Conservation (phyloP, 2,888 invertebrate species). For the Parnassius smintheus region DNA sequence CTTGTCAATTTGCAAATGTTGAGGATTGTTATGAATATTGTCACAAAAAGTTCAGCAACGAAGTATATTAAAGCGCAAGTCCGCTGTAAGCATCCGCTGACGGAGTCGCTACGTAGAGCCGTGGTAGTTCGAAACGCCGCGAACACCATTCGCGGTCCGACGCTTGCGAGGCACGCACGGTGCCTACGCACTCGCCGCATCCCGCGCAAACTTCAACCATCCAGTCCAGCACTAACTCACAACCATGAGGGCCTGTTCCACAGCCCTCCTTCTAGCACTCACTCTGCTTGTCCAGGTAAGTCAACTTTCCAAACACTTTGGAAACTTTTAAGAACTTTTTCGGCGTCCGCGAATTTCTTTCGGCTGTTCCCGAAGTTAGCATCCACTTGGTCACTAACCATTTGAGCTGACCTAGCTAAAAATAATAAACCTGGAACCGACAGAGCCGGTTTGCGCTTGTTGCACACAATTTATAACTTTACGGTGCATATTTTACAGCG, state of each 20-base stretch:
- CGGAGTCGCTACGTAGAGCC: conserved; percentile 3
- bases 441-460: conserved; percentile 32
- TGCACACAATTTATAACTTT: conserved; percentile 26
- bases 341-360: conserved; percentile 28
- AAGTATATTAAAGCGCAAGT: conserved; percentile 21
- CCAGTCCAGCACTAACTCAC: conserved; percentile 38
- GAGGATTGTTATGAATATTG: neutral
- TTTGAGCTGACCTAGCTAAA: conserved; percentile 29
- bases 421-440: conserved; percentile 30
- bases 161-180: conserved; percentile 64
- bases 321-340: conserved; percentile 29
- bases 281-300: conserved; percentile 43
- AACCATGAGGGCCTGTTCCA: conserved; percentile 58
- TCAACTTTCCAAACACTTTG: conserved; percentile 26
- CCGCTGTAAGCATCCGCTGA: conserved; percentile 8
- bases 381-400: conserved; percentile 16
- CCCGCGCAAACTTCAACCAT: conserved; percentile 54
- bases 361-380: conserved; percentile 18
- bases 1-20: too few relatives aligned
- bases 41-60: conserved; percentile 1
- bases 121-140: conserved; percentile 30
- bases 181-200: conserved; percentile 53
- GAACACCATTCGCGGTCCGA: conserved; percentile 63
- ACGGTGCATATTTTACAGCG: conserved; percentile 24
- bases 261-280: conserved; percentile 55